These are phyloP conservation scores for Phrynocephalus versicolor DNA, from an alignment of 2,113 vertebrate genomes.

Conservation along the genomic window DNA sequence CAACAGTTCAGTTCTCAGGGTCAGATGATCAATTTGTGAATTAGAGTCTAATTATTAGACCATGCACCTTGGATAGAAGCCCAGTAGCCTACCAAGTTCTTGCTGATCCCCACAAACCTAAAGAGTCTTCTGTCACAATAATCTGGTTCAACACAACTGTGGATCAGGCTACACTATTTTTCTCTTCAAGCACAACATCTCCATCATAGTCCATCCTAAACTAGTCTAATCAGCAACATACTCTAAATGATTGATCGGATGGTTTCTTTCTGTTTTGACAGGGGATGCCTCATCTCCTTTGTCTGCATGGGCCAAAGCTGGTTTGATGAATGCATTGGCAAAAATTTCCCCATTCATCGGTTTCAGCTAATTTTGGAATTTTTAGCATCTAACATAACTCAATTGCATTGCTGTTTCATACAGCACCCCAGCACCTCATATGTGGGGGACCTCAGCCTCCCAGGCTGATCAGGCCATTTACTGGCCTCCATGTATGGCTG, in stretches of 20 bases:
- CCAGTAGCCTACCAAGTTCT: neutral
- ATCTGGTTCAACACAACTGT: neutral
- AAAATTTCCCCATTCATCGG: constrained; percentile 1
- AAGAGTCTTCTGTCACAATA: neutral
- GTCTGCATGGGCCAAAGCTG: constrained; percentile 43
- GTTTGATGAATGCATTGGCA: constrained; percentile 36
- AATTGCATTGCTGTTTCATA: constrained; percentile 52
- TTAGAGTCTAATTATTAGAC: too few species aligned
- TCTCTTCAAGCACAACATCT: neutral
- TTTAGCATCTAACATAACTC: constrained; percentile 4
- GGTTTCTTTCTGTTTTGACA: constrained; percentile 18
- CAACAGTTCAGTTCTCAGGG: neutral
- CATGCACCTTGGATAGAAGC: neutral
- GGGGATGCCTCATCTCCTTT: constrained; percentile 27
- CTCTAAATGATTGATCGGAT: neutral
- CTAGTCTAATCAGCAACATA: neutral
- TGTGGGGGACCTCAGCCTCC: too few species aligned
- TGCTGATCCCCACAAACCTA: neutral
- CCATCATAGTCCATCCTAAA: constrained; percentile 31
- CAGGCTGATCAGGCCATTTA: too few species aligned
- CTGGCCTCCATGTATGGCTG: too few species aligned
- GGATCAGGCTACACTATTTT: neutral
- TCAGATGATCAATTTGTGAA: neutral
- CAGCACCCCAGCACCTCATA: too few species aligned
- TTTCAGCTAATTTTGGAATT: constrained; percentile 38